Percentiles rank a stretch among this genome's conserved stretches.
Conservation (phyloP, 2,888 invertebrate species). For the Nymphalis c-album region DNA sequence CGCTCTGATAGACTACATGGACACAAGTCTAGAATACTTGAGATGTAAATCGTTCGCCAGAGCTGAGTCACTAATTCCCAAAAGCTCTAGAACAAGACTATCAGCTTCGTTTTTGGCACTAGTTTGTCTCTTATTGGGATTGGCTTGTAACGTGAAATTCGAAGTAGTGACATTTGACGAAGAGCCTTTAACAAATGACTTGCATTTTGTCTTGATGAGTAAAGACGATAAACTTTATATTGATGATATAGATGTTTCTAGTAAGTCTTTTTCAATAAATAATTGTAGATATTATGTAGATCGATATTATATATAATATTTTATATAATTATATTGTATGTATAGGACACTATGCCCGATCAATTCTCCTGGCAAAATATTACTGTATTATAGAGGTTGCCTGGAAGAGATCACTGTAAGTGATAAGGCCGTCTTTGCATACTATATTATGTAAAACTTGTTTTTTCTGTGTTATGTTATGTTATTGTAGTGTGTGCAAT, state of each 20-base stretch:
- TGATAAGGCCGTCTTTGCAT: too few species aligned
- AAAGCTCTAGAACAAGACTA: constrained; percentile 49
- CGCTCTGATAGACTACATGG: constrained; percentile 65
- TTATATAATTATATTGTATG: too few species aligned
- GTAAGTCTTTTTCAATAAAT: constrained; percentile 51
- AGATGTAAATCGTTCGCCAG: constrained; percentile 52
- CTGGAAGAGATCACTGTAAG: too few species aligned
- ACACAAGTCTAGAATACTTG: constrained; percentile 60
- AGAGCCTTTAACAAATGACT: constrained; percentile 59
- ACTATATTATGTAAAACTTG: too few species aligned
- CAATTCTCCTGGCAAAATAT: too few species aligned
- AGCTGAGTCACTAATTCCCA: constrained; percentile 57
- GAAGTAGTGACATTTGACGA: constrained; percentile 67
- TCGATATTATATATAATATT: too few species aligned
- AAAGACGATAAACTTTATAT: constrained; percentile 67
- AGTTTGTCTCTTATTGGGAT: constrained; percentile 61
- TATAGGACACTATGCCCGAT: too few species aligned
- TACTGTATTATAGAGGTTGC: too few species aligned
- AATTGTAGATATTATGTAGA: not conserved
- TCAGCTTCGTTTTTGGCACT: constrained; percentile 60
- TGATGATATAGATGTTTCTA: constrained; percentile 67
- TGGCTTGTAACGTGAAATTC: constrained; percentile 66
- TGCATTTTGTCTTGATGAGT: constrained; percentile 70
- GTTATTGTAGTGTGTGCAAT: too few species aligned
- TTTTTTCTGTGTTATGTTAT: too few species aligned